Conservation (phyloP, 1,140 invertebrate species). For the Kradibia gibbosae region DNA sequence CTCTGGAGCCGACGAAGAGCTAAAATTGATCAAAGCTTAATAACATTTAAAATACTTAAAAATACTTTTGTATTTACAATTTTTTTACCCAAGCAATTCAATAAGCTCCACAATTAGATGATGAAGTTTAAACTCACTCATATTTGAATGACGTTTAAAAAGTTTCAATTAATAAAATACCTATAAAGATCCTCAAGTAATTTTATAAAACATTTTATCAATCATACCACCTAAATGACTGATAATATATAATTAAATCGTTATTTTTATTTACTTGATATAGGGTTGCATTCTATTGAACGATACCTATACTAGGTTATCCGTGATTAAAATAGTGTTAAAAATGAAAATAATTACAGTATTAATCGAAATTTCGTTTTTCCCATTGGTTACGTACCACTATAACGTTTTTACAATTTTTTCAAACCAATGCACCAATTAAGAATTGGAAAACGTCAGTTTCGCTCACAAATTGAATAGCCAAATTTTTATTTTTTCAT, state of each 20-base stretch:
- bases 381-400: too few species aligned
- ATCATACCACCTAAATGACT: neutral
- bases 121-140: slow-evolving; percentile 75
- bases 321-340: neutral
- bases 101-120: slow-evolving; percentile 71
- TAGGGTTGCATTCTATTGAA: neutral
- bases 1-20: slow-evolving; percentile 69
- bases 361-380: too few species aligned
- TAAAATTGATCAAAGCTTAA: slow-evolving; percentile 53
- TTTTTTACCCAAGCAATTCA: slow-evolving; percentile 67
- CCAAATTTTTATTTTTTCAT: too few species aligned
- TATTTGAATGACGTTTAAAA: slow-evolving; percentile 53
- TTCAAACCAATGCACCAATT: too few species aligned
- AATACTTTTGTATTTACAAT: slow-evolving; percentile 30
- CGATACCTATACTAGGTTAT: neutral
- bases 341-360: too few species aligned
- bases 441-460: too few species aligned
- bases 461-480: too few species aligned
- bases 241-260: neutral
- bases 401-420: too few species aligned
- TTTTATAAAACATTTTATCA: neutral
- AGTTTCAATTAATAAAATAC: neutral
- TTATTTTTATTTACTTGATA: neutral
- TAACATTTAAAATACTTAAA: neutral
- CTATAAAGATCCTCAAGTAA: neutral